These are phyloP conservation scores for Drosophila dunni DNA, from an alignment of 1,140 invertebrate genomes.

Conservation along the genomic window DNA sequence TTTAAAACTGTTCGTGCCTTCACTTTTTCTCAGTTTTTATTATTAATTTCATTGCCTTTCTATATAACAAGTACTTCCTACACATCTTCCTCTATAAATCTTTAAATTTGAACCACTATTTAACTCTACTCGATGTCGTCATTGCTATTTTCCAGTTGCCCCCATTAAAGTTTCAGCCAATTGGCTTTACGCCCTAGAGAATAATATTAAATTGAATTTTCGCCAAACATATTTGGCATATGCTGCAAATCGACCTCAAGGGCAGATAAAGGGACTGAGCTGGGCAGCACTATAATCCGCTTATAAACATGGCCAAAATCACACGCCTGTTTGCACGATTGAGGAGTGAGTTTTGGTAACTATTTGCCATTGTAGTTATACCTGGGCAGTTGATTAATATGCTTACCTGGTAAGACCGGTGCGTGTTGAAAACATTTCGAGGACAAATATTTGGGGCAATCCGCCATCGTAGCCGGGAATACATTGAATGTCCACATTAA, in stretches of 20 bases:
- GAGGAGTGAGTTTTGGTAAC: background rate
- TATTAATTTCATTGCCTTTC: no score
- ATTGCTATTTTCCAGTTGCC: background rate
- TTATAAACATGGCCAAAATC: constrained; percentile 45
- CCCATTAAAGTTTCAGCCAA: background rate
- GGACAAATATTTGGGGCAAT: constrained; percentile 89
- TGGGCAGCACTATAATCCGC: constrained; percentile 54
- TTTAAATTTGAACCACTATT: no score
- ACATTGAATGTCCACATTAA: constrained; percentile 91
- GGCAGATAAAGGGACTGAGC: background rate
- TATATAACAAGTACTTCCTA: no score
- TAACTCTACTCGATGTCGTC: background rate
- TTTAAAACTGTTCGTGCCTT: no score
- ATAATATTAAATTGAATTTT: constrained; percentile 21
- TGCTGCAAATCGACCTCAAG: constrained; percentile 20
- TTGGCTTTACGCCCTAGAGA: background rate
- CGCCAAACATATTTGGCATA: constrained; percentile 29
- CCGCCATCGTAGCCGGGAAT: constrained; percentile 92
- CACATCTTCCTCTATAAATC: no score
- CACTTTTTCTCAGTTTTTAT: no score
- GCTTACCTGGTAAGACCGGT: constrained; percentile 83
- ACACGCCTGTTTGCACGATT: background rate
- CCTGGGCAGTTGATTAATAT: constrained; percentile 70
- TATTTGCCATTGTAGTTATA: constrained; percentile 16
- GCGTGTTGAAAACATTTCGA: constrained; percentile 87